These are phyloP conservation scores for Carterocephalus palaemon DNA, from an alignment of 2,888 invertebrate species.

Conservation along the genomic window DNA sequence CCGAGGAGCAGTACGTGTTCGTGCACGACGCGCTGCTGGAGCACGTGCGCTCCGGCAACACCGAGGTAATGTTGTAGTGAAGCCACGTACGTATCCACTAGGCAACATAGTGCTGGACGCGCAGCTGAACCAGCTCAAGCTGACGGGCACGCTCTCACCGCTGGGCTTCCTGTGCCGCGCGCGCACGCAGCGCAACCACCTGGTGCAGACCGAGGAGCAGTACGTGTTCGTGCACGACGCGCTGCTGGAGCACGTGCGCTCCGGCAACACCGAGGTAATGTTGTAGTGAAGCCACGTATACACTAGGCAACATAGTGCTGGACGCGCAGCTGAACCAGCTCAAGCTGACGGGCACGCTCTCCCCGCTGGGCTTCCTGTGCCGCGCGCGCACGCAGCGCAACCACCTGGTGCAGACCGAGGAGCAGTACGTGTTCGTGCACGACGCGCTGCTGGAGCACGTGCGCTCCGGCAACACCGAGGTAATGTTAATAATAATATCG, in stretches of 20 bases:
- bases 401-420: constrained; percentile 98
- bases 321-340: constrained; percentile 97
- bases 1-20: constrained; percentile 99
- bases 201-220: constrained; percentile 99
- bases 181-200: constrained; percentile 95
- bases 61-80: too few species aligned
- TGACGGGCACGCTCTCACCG: constrained; percentile 91
- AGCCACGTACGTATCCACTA: too few species aligned
- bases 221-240: constrained; percentile 99
- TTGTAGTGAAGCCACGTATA: too few species aligned
- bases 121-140: constrained; percentile 94
- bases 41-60: constrained; percentile 93
- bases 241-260: constrained; percentile 93
- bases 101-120: constrained; percentile 97
- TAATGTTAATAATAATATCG: too few species aligned
- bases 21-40: constrained; percentile 97
- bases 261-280: constrained; percentile 92
- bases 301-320: constrained; percentile 95
- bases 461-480: constrained; percentile 91
- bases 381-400: constrained; percentile 97
- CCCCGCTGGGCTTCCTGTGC: constrained; percentile 94
- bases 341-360: constrained; percentile 89
- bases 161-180: constrained; percentile 97
- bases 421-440: constrained; percentile 99
- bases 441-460: constrained; percentile 97